A percentile compares a stretch with the other conserved stretches of the same genome.
phyloP scores from a whole-genome alignment of 1,140 invertebrate genomes.

The Brachionus koreanus region DNA sequence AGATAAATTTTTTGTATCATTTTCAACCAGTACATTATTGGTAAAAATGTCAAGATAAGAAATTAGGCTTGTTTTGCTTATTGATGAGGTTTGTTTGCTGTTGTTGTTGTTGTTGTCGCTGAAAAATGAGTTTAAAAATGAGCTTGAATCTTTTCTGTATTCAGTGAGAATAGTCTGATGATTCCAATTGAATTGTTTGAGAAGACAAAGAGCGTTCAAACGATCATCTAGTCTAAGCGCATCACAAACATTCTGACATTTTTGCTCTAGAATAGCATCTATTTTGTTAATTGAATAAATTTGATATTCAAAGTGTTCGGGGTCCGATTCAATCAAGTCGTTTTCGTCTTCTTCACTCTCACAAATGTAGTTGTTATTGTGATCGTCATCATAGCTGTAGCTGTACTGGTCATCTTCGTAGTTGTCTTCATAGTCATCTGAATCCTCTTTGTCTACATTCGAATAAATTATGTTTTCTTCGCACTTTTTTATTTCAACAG shows the following conservation, averaged over 20 bases:
- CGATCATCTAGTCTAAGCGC: neutral
- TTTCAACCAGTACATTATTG: no score
- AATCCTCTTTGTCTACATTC: neutral
- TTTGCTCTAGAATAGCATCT: slow-evolving; percentile 1
- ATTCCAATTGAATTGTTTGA: slow-evolving; percentile 27
- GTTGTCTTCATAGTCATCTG: neutral
- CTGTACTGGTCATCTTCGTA: neutral
- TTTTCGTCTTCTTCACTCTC: slow-evolving; percentile 41
- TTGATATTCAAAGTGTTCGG: slow-evolving; percentile 11
- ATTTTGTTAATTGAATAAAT: slow-evolving; percentile 23
- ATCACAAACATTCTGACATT: neutral
- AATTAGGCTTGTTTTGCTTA: neutral
- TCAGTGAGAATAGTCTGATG: neutral
- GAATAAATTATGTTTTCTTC: neutral
- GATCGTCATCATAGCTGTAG: slow-evolving; percentile 2
- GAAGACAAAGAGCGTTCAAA: neutral
- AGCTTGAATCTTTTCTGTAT: neutral
- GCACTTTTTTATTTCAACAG: neutral
- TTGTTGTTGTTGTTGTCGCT: slow-evolving; percentile 31
- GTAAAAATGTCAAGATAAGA: neutral
- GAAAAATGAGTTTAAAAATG: neutral
- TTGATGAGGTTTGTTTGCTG: neutral
- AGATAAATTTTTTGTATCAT: neutral
- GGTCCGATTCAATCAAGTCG: neutral
- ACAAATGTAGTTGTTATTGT: slow-evolving; percentile 37